These are phyloP conservation scores for Diadumene lineata DNA, from an alignment of 92 coral and sea anemone species.

Conservation along the genomic window DNA sequence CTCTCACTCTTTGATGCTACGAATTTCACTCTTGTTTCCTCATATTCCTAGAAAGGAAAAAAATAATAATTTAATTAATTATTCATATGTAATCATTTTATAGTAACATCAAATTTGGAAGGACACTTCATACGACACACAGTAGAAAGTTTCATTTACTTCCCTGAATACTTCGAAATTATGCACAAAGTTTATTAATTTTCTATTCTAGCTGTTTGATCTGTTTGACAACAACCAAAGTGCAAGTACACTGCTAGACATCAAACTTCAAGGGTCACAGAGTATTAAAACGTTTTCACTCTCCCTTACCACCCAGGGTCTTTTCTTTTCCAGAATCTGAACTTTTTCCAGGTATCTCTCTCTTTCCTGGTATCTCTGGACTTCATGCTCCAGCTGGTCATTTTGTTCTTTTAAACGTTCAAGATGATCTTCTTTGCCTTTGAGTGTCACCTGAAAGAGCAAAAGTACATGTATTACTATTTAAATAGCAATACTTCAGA, in stretches of 20 bases:
- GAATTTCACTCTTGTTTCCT: slow-evolving; percentile 79
- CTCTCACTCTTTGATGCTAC: slow-evolving; percentile 72
- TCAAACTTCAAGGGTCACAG: no score
- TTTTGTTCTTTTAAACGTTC: slow-evolving; percentile 83
- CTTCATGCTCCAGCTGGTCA: slow-evolving; percentile 94
- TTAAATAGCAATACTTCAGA: neutral
- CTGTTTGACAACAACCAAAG: no score
- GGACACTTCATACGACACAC: no score
- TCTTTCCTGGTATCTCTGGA: slow-evolving; percentile 82
- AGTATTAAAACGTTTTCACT: no score
- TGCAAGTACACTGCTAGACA: no score
- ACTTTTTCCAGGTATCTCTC: slow-evolving; percentile 90
- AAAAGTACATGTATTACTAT: neutral
- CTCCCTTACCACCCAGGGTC: slow-evolving; percentile 99
- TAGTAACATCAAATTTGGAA: no score
- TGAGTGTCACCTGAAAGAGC: slow-evolving; percentile 61
- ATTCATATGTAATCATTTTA: neutral
- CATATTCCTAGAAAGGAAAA: slow-evolving; percentile 76
- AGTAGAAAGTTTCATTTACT: no score
- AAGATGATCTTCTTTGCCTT: slow-evolving; percentile 74
- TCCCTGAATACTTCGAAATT: no score
- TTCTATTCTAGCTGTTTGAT: no score
- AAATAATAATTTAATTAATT: neutral
- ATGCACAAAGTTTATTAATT: no score
- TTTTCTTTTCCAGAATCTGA: slow-evolving; percentile 87